Percentiles rank a stretch among this genome's conserved stretches.
Evolutionary conservation across 1,140 invertebrate genomes (phyloP).

Genomic region (Drosophila rhopaloa): DNA sequence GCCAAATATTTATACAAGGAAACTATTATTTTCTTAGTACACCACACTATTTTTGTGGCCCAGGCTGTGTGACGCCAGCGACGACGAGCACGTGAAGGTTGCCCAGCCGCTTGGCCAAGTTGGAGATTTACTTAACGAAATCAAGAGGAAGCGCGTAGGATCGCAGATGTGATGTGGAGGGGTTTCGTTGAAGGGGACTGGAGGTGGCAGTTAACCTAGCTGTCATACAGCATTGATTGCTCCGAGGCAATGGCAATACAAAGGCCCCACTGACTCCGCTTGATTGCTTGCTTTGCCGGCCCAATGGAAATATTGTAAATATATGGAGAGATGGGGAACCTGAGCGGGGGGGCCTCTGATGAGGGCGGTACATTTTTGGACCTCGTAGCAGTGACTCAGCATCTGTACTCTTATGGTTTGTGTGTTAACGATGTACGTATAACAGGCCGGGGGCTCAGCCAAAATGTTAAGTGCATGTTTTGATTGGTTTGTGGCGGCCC

Average conservation of each 20-base stretch:
- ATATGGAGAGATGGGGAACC: neutral
- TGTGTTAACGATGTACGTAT: conserved; percentile 56
- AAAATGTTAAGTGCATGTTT: conserved; percentile 81
- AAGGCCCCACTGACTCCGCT: conserved; percentile 51
- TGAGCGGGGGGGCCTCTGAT: conserved; percentile 8
- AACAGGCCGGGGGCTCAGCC: conserved; percentile 35
- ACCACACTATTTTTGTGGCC: neutral
- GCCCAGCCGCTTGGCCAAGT: conserved; percentile 58
- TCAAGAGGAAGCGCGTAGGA: conserved; percentile 81
- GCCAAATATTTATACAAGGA: too few species aligned
- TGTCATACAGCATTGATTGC: conserved; percentile 83
- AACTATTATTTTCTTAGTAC: too few species aligned
- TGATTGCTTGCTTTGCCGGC: conserved; percentile 54
- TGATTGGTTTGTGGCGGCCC: conserved; percentile 72
- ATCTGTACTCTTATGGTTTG: conserved; percentile 32
- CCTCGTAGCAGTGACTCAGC: conserved; percentile 64
- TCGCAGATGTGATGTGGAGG: conserved; percentile 27
- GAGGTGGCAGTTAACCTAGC: conserved; percentile 73
- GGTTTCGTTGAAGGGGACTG: conserved; percentile 8
- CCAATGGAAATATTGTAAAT: conserved; percentile 7
- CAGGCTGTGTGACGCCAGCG: conserved; percentile 14
- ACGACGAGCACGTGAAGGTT: conserved; percentile 71
- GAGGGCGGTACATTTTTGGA: conserved; percentile 54
- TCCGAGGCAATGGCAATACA: conserved; percentile 60
- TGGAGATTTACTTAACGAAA: conserved; percentile 81